Evolutionary conservation across 2,888 invertebrate genomes (phyloP).

Genomic region (Tetanocera ferruginea): DNA sequence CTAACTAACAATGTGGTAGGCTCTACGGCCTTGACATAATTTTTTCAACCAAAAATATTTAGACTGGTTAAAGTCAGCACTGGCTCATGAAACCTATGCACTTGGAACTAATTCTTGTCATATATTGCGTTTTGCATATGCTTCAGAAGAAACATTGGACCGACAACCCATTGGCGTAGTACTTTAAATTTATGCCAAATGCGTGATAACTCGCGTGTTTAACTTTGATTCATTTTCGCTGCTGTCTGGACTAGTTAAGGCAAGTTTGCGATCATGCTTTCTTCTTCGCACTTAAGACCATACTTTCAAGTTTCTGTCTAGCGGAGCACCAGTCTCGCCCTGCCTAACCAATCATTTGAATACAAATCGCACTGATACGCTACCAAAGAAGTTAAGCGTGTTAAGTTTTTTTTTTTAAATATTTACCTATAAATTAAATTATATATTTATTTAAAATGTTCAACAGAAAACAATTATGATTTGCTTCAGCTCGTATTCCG

Average conservation of each 20-base stretch:
- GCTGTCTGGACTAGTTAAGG: not conserved
- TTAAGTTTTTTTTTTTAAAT: conserved; percentile 30
- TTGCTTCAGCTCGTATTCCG: conserved; percentile 40
- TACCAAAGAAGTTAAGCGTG: not conserved
- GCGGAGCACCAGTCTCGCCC: conserved; percentile 29
- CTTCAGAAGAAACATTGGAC: not conserved
- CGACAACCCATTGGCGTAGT: not conserved
- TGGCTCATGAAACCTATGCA: not conserved
- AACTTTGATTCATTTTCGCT: not conserved
- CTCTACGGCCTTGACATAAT: conserved; percentile 20
- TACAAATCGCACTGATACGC: conserved; percentile 46
- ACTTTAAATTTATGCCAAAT: not conserved
- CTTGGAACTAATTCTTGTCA: not conserved
- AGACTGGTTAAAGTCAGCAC: not conserved
- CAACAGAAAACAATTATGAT: conserved; percentile 43
- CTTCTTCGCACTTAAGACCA: conserved; percentile 20
- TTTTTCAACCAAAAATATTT: not conserved
- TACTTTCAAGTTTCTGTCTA: not conserved
- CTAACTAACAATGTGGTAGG: not conserved
- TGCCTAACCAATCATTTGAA: conserved; percentile 46
- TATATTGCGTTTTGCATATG: too few species aligned
- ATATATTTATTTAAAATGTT: conserved; percentile 43
- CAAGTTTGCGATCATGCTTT: not conserved
- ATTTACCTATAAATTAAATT: conserved; percentile 48
- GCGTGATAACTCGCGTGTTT: conserved; percentile 11